Base-by-base conservation (phyloP, 2,113 vertebrate genomes). In the Cichladusa arquata region DNA sequence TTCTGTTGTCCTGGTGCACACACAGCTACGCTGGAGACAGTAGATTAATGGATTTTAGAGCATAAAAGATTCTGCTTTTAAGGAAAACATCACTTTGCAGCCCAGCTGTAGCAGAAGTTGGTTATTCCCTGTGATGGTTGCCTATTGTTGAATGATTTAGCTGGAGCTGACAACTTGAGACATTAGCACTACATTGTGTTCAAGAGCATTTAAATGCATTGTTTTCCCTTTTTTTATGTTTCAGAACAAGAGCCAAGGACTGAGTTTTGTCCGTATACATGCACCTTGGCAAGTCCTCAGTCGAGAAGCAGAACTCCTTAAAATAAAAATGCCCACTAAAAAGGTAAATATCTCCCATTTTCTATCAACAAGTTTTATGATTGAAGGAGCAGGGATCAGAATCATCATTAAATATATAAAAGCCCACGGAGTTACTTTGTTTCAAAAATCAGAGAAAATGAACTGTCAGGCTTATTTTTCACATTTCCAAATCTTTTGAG, bases 321-420 rank as follows among this genome's bases (percentile, higher is more conserved):
- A 99, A 98, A 99, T 99, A 97, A 99, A 99, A 98, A 99, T 99
- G 91, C 98, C 99, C 50, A 99, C 99, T 81, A 99, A 99, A 98
- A 99, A 99, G 98, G 99, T 99, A 97, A 92, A 98, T 86, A 91
- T 33, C 86, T 95, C 31, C n/a, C 17, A 23, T 38, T 51, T 70
- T 81, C 47, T 81, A 4, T 56, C 34, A 81, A 11, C 19, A 36
- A 44, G 25, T 64, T 53, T 34, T 44, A 14, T 57, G n/a, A 42
- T 12, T 64, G 25, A 22, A 71, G 22, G 12, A 81, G 18, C 28
- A 25, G 10, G 20, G 14, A 50, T 77, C 42, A 84, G 42, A 54
- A 57, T 19, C 7, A 7, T 45, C 8, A 17, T 48, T 36, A 44
- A 56, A 72, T 42, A 1, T 22, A 23, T 12, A 77, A 16, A 77